Percentiles rank a stretch among this genome's conserved stretches.
These are phyloP conservation scores for Phrynosoma blainvillii DNA, from an alignment of 2,113 vertebrate species.

Conservation along the genomic window DNA sequence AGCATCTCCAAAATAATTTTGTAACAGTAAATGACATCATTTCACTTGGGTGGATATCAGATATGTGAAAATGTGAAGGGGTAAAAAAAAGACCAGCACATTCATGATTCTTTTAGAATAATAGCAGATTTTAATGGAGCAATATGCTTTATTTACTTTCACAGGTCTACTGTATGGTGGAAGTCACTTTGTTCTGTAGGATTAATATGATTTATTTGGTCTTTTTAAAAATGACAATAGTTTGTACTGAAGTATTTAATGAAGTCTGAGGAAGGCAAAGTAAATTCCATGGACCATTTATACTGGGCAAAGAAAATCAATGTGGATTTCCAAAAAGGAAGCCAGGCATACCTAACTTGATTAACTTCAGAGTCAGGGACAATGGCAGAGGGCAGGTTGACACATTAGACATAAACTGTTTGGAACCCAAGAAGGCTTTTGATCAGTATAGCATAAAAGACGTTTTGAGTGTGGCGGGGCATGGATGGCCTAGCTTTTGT, in stretches of 20 bases:
- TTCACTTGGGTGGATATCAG: background rate
- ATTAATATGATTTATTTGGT: slow-evolving; percentile 31
- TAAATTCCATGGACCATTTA: slow-evolving; percentile 36
- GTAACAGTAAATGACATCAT: background rate
- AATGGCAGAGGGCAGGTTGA: slow-evolving; percentile 38
- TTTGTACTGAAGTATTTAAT: slow-evolving; percentile 24
- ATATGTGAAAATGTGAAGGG: background rate
- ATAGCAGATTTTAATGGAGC: background rate
- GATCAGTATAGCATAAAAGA: slow-evolving; percentile 33
- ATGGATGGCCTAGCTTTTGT: slow-evolving; percentile 34
- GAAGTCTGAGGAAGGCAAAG: slow-evolving; percentile 13
- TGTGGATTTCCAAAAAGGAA: slow-evolving; percentile 36
- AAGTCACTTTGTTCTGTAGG: slow-evolving; percentile 14
- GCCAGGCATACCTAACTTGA: slow-evolving; percentile 37
- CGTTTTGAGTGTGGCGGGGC: slow-evolving; percentile 3
- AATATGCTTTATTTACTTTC: slow-evolving; percentile 2
- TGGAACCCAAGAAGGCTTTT: slow-evolving; percentile 38
- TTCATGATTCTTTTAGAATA: background rate
- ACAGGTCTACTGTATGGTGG: background rate
- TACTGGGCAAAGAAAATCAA: slow-evolving; percentile 25
- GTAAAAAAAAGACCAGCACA: background rate
- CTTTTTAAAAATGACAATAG: slow-evolving; percentile 19
- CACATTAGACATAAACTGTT: slow-evolving; percentile 39
- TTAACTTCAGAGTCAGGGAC: slow-evolving; percentile 37
- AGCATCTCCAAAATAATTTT: background rate